These are phyloP conservation scores for Pseudorhiza aurosa DNA, from an alignment of 30 jellyfish, hydroid and myxozoan species.

Conservation along the genomic window DNA sequence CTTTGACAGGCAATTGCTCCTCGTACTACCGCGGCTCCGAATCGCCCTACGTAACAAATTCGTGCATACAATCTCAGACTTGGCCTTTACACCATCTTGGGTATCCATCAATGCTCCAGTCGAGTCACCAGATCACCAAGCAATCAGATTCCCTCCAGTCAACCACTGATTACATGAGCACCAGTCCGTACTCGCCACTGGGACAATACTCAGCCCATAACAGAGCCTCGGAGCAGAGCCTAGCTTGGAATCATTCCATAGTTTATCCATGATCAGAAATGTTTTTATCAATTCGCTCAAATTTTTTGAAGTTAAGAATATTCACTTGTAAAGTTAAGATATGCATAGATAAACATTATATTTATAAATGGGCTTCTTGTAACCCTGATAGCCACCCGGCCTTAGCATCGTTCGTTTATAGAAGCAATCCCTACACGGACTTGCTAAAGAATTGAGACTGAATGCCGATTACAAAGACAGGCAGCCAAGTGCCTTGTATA, in stretches of 20 bases:
- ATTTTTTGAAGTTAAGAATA: background rate
- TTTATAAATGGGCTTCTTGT: background rate
- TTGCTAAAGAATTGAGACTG: too few relatives aligned
- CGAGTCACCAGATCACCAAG: constrained; percentile 76
- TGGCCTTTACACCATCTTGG: constrained; percentile 96
- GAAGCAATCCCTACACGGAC: too few relatives aligned
- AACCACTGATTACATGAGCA: constrained; percentile 57
- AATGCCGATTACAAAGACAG: too few relatives aligned
- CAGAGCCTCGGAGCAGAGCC: constrained; percentile 78
- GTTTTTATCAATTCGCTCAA: background rate
- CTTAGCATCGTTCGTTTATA: too few relatives aligned
- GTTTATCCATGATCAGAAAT: constrained; percentile 60
- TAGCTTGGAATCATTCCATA: constrained; percentile 87
- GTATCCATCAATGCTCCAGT: constrained; percentile 79
- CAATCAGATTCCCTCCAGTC: constrained; percentile 84
- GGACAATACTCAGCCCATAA: constrained; percentile 86
- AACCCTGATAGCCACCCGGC: too few relatives aligned
- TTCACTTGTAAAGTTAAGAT: background rate
- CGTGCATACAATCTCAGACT: constrained; percentile 88
- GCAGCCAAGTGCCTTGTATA: too few relatives aligned
- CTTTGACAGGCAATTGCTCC: constrained; percentile 74
- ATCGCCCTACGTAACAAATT: constrained; percentile 66
- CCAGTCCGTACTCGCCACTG: constrained; percentile 66
- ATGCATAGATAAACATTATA: constrained; percentile 10
- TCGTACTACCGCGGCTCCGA: constrained; percentile 87